phyloP scores from a whole-genome alignment of 2,888 invertebrate genomes.

The Eristalis intricaria region DNA sequence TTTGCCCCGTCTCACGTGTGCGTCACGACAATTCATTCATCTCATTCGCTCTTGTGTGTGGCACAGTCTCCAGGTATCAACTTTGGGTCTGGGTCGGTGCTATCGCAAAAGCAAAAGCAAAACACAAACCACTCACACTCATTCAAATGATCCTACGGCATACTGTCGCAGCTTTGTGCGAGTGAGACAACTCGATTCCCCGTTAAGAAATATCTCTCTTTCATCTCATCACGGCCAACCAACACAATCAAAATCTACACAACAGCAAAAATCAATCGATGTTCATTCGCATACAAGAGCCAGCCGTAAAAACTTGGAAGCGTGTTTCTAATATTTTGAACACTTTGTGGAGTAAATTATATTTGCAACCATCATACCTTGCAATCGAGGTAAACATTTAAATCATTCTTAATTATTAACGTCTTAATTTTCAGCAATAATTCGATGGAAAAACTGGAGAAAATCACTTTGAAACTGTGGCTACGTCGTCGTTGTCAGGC shows the following conservation, averaged over 20 bases:
- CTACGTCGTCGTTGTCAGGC: constrained; percentile 53
- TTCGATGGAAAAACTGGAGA: neutral
- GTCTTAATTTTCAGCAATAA: constrained; percentile 34
- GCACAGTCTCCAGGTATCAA: neutral
- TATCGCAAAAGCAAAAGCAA: constrained; percentile 35
- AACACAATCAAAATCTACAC: constrained; percentile 48
- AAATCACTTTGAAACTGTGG: constrained; percentile 7
- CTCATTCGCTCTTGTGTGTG: neutral
- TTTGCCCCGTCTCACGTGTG: constrained; percentile 31
- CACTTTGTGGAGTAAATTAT: constrained; percentile 85
- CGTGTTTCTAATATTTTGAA: constrained; percentile 84
- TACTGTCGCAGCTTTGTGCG: constrained; percentile 26
- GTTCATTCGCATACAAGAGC: constrained; percentile 83
- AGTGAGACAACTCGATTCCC: constrained; percentile 41
- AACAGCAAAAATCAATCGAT: constrained; percentile 74
- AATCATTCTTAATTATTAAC: neutral
- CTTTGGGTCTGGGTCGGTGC: neutral
- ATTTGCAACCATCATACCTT: constrained; percentile 72
- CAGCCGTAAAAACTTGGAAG: constrained; percentile 87
- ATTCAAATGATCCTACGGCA: constrained; percentile 49
- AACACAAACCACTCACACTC: constrained; percentile 9
- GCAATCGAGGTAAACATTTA: constrained; percentile 77
- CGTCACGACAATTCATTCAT: neutral
- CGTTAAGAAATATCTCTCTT: neutral
- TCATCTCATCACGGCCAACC: constrained; percentile 36